phyloP scores from a whole-genome alignment of 2,888 invertebrate genomes.

The Rapana venosa region DNA sequence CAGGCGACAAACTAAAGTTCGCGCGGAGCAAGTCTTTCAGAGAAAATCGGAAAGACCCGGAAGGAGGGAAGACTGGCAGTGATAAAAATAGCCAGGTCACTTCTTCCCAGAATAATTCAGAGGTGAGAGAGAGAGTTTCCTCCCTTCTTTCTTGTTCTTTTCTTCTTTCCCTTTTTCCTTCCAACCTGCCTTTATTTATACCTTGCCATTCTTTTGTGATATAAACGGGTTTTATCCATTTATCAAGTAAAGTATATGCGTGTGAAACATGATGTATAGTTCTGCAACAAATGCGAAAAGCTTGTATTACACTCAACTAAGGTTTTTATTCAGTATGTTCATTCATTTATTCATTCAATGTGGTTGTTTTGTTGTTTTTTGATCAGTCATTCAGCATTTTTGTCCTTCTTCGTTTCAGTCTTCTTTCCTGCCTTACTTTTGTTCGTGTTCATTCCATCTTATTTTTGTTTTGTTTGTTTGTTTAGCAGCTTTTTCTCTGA shows the following conservation, averaged over 20 bases:
- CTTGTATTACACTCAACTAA: too few relatives aligned
- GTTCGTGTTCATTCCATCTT: background rate
- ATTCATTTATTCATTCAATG: too few relatives aligned
- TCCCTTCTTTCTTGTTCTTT: too few relatives aligned
- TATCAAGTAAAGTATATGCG: too few relatives aligned
- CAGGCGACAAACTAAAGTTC: constrained; percentile 83
- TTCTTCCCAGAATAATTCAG: constrained; percentile 26
- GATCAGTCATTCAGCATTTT: background rate
- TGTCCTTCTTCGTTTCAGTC: background rate
- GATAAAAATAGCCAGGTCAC: constrained; percentile 26
- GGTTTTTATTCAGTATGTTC: too few relatives aligned
- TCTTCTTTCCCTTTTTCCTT: too few relatives aligned
- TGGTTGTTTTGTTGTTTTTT: background rate
- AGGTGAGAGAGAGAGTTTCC: constrained; percentile 32
- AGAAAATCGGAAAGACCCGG: constrained; percentile 55
- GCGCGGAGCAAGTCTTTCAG: constrained; percentile 77
- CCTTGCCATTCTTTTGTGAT: too few relatives aligned
- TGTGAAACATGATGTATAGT: too few relatives aligned
- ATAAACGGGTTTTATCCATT: too few relatives aligned
- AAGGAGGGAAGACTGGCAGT: constrained; percentile 46
- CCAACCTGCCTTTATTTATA: too few relatives aligned
- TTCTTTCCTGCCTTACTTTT: background rate
- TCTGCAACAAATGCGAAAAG: too few relatives aligned
- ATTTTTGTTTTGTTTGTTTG: background rate
- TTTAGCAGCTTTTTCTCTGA: background rate